Evolutionary conservation across 2,113 vertebrate species (phyloP).

Genomic region (Oostethus manadensis): DNA sequence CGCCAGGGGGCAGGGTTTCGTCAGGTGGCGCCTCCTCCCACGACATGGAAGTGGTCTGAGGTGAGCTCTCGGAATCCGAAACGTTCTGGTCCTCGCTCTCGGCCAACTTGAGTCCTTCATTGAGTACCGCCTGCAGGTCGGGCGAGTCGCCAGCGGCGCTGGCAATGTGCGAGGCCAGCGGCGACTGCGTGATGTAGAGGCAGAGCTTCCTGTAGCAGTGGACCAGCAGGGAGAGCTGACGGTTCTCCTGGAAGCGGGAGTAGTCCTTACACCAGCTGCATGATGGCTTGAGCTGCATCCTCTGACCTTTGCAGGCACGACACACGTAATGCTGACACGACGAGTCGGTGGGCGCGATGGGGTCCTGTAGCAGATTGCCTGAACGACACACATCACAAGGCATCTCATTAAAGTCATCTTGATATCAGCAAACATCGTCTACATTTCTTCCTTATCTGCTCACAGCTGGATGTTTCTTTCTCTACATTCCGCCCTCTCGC

Average conservation of each 20-base stretch:
- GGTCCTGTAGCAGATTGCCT: slow-evolving; percentile 96
- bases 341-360: slow-evolving; percentile 94
- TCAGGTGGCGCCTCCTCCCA: slow-evolving; percentile 50
- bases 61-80: slow-evolving; percentile 65
- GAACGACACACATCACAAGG: background rate
- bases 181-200: slow-evolving; percentile 90
- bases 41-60: slow-evolving; percentile 77
- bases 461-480: slow-evolving; percentile 2
- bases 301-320: slow-evolving; percentile 93
- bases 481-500: background rate
- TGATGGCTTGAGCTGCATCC: slow-evolving; percentile 99
- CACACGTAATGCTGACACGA: slow-evolving; percentile 98
- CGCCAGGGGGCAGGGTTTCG: slow-evolving; percentile 14
- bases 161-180: slow-evolving; percentile 87
- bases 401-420: background rate
- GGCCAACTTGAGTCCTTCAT: slow-evolving; percentile 80
- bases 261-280: slow-evolving; percentile 99
- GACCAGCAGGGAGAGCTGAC: slow-evolving; percentile 91
- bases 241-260: slow-evolving; percentile 93
- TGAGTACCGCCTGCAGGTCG: slow-evolving; percentile 89
- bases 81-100: slow-evolving; percentile 73
- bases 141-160: slow-evolving; percentile 84
- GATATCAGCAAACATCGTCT: background rate
- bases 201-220: slow-evolving; percentile 96
- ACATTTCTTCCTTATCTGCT: background rate